Conservation (phyloP, 2,113 vertebrate species). For the Pseudonaja textilis region DNA sequence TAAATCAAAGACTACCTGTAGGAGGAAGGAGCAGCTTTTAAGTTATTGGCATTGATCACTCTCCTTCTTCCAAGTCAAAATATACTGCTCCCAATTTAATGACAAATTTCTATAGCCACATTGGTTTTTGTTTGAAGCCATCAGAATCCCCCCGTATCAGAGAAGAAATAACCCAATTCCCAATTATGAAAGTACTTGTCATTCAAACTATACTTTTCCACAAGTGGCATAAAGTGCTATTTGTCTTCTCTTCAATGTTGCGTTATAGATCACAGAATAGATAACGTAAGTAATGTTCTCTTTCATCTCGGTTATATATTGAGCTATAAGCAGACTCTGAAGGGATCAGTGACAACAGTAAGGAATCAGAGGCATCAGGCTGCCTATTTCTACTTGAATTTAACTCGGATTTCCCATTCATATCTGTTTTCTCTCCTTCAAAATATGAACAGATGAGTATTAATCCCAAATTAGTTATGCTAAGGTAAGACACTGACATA, state of each 20-base stretch:
- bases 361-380: neutral
- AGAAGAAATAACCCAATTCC: slow-evolving; percentile 62
- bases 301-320: neutral
- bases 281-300: neutral
- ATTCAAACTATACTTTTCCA: slow-evolving; percentile 55
- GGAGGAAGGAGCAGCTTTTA: slow-evolving; percentile 57
- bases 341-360: neutral
- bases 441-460: neutral
- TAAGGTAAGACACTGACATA: neutral
- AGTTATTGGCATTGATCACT: slow-evolving; percentile 74
- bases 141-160: slow-evolving; percentile 59
- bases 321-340: neutral
- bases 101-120: slow-evolving; percentile 69
- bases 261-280: slow-evolving; percentile 8
- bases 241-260: slow-evolving; percentile 39
- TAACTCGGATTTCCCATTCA: neutral
- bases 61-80: slow-evolving; percentile 70
- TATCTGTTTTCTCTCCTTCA: neutral
- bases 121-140: slow-evolving; percentile 68
- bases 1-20: neutral
- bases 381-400: neutral
- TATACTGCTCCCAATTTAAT: slow-evolving; percentile 67
- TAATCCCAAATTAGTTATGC: neutral
- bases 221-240: slow-evolving; percentile 51
- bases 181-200: slow-evolving; percentile 54